phyloP scores from a whole-genome alignment of 1,140 invertebrate genomes.

The Drosophila lowei region DNA sequence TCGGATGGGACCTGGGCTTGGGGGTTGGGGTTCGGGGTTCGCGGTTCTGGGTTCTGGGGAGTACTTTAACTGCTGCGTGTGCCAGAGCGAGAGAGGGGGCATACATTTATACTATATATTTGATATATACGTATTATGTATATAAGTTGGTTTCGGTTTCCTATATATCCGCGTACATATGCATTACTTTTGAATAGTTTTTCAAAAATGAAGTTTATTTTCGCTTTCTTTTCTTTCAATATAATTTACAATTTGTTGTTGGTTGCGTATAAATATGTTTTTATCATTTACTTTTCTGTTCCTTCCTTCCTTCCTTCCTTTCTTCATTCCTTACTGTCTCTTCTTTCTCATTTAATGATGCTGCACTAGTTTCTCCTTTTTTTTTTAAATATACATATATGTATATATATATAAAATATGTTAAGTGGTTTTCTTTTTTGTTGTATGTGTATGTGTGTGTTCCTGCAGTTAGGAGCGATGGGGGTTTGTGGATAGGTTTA shows the following conservation, averaged over 20 bases:
- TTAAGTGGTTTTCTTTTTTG: conserved; percentile 30
- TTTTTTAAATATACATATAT: conserved; percentile 56
- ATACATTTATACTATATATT: conserved; percentile 49
- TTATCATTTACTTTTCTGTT: conserved; percentile 34
- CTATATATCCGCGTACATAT: conserved; percentile 45
- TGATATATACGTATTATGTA: conserved; percentile 43
- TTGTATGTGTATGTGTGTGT: conserved; percentile 50
- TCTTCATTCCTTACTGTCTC: no score
- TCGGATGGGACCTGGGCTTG: background rate
- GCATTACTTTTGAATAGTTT: conserved; percentile 45
- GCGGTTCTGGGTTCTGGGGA: background rate
- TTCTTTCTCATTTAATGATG: conserved; percentile 64
- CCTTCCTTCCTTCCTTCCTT: no score
- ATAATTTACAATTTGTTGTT: conserved; percentile 75
- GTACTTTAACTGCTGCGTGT: conserved; percentile 10
- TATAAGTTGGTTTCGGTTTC: conserved; percentile 38
- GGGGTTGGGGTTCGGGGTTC: no score
- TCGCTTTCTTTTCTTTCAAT: conserved; percentile 58
- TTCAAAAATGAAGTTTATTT: conserved; percentile 64
- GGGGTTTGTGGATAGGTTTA: conserved; percentile 18
- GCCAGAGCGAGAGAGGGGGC: conserved; percentile 7
- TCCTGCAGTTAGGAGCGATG: conserved; percentile 62
- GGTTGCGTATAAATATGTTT: conserved; percentile 67
- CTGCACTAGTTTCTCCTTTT: conserved; percentile 65
- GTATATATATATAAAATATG: conserved; percentile 41